Evolutionary conservation across 2,113 vertebrate genomes (phyloP), one percentile per base, ranked within the genome.

Genomic region (human): DNA sequence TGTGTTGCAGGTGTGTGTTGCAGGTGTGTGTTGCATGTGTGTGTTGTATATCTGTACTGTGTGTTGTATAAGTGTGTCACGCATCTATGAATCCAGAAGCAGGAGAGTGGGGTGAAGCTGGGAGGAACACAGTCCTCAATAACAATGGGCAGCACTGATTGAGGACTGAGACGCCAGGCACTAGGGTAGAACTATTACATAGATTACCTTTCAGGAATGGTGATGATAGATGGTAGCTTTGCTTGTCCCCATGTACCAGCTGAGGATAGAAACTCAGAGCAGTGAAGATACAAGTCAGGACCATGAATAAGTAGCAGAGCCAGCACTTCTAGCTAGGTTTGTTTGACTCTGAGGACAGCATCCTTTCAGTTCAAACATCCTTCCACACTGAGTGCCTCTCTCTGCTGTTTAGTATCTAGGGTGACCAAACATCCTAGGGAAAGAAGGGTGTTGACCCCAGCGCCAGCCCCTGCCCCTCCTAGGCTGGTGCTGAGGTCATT

Each of bases 401-500:
- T 43, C 91, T 6, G 2, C 30, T 18, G 30, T 17, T 40, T 18
- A 13, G 12, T 38, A 52, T 50, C 9, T 32, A 57, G 40, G n/a
- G 27, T 10, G 14, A 4, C 27, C 38, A 75, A 22, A 59, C 20
- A 22, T 13, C 72, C 27, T 10, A 35, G 7, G 13, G 6, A 17
- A 52, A 32, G 45, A n/a, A 57, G 48, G 16, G 25, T 7, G 18
- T 0, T 4, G 17, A 4, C 32, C 43, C 61, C 61, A 64, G 27
- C 22, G 61, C 25, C 3, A 38, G 30, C 12, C 5, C 4, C 12
- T 50, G 5, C 6, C 59, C 64, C 17, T 45, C n/a, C 64, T 68
- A 7, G 0, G n/a, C 14, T 7, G 45, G 22, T 17, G 2, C 5
- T 25, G 32, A 55, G 1, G 0, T 8, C 38, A 18, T 2, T 45